Conservation (phyloP, 2,797 vertebrate genomes). For the Mallotus villosus region DNA sequence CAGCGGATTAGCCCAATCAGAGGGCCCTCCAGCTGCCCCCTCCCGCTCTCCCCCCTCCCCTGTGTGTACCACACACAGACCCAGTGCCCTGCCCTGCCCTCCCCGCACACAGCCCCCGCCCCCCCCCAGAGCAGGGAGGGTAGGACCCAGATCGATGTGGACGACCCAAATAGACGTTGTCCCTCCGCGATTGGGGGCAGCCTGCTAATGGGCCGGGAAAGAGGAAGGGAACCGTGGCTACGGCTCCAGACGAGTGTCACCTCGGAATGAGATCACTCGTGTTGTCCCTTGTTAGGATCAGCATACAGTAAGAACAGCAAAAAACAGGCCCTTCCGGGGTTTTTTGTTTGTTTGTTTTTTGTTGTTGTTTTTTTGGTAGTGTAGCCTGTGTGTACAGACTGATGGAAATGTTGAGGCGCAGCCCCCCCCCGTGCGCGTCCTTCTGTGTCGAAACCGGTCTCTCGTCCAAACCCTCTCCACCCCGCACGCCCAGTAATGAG, state of each 20-base stretch:
- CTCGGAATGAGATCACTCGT: background rate
- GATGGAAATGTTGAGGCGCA: conserved; percentile 63
- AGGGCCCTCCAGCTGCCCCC: conserved; percentile 3
- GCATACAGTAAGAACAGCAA: too few species aligned
- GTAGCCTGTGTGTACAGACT: conserved; percentile 35
- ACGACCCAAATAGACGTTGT: conserved; percentile 63
- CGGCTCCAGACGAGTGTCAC: conserved; percentile 28
- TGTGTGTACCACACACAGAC: conserved; percentile 26
- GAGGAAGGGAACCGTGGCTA: conserved; percentile 16
- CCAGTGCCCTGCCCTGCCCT: conserved; percentile 28
- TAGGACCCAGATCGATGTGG: conserved; percentile 60
- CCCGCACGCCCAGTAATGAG: conserved; percentile 67
- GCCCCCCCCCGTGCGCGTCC: conserved; percentile 11
- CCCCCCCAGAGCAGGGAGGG: conserved; percentile 49
- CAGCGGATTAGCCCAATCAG: conserved; percentile 42
- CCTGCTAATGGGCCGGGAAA: conserved; percentile 51
- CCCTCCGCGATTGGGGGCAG: conserved; percentile 51
- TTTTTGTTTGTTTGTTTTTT: background rate
- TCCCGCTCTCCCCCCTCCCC: conserved; percentile 12
- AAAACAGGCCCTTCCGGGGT: background rate
- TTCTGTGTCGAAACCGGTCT: conserved; percentile 42
- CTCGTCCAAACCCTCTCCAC: conserved; percentile 60
- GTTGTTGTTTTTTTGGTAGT: conserved; percentile 46
- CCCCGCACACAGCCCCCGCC: conserved; percentile 50
- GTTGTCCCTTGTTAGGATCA: too few species aligned